Evolutionary conservation across 1,140 invertebrate species (phyloP).

Genomic region (Leucophenga varia): DNA sequence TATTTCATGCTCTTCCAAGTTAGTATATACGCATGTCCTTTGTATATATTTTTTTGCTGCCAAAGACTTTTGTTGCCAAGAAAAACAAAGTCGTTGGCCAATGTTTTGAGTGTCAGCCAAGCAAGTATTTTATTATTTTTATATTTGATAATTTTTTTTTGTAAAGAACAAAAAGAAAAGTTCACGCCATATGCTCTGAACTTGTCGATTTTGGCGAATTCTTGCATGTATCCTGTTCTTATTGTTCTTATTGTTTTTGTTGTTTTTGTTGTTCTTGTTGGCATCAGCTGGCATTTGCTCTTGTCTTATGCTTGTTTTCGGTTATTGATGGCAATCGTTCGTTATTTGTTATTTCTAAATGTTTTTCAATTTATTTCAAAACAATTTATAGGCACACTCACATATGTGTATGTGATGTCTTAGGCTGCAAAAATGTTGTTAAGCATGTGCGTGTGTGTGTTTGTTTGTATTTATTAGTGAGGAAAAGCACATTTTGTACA

Average conservation of each 20-base stretch:
- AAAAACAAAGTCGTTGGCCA: slow-evolving; percentile 26
- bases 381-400: slow-evolving; percentile 47
- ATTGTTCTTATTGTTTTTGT: slow-evolving; percentile 2
- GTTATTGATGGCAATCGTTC: slow-evolving; percentile 39
- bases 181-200: slow-evolving; percentile 47
- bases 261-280: slow-evolving; percentile 14
- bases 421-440: too few species aligned
- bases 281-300: slow-evolving; percentile 31
- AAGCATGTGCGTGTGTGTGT: too few species aligned
- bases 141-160: too few species aligned
- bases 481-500: too few species aligned
- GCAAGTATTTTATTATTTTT: slow-evolving; percentile 38
- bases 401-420: too few species aligned
- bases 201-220: slow-evolving; percentile 26
- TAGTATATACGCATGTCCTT: too few species aligned
- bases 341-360: slow-evolving; percentile 32
- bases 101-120: slow-evolving; percentile 30
- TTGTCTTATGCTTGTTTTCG: slow-evolving; percentile 35
- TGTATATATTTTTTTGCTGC: too few species aligned
- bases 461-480: too few species aligned
- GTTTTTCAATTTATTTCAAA: slow-evolving; percentile 49
- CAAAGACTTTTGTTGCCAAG: too few species aligned
- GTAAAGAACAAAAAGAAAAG: too few species aligned
- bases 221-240: slow-evolving; percentile 1
- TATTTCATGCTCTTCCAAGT: too few species aligned